Evolutionary conservation across 1,140 invertebrate genomes (phyloP).

Genomic region (Akabosia matsudoensis): DNA sequence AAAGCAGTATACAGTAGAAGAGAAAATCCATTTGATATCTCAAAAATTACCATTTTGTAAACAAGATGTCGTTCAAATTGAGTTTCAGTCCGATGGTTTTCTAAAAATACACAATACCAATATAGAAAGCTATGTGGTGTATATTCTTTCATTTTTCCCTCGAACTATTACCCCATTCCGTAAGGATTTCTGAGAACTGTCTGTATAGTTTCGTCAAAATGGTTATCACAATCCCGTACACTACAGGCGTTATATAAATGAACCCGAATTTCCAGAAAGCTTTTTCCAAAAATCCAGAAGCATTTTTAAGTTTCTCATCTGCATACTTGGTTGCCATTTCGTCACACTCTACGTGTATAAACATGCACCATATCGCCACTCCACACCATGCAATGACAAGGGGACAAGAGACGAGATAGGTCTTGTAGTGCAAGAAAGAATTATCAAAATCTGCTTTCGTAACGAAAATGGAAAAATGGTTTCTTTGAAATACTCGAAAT

Average conservation of each 20-base stretch:
- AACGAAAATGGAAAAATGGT: no score
- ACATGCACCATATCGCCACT: not conserved
- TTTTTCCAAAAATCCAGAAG: not conserved
- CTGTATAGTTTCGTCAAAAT: not conserved
- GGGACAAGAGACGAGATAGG: not conserved
- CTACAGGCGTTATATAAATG: not conserved
- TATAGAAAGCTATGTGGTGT: no score
- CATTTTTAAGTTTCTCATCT: not conserved
- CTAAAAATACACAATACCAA: no score
- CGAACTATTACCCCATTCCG: constrained; percentile 19
- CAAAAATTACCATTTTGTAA: constrained; percentile 1
- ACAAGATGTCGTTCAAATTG: not conserved
- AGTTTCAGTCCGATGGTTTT: not conserved
- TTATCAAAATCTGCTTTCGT: no score
- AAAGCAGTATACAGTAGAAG: not conserved
- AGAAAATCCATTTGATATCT: not conserved
- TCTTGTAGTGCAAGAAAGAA: no score
- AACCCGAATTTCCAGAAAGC: not conserved
- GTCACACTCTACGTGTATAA: not conserved
- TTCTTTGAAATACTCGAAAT: not conserved
- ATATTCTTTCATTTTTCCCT: no score
- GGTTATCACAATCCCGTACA: not conserved
- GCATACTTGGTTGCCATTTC: not conserved
- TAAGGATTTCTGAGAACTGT: not conserved
- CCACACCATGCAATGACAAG: not conserved